Evolutionary conservation across 2,888 invertebrate species (phyloP), one percentile per base, ranked within the genome.

Genomic region (Drosophila maculinotata): DNA sequence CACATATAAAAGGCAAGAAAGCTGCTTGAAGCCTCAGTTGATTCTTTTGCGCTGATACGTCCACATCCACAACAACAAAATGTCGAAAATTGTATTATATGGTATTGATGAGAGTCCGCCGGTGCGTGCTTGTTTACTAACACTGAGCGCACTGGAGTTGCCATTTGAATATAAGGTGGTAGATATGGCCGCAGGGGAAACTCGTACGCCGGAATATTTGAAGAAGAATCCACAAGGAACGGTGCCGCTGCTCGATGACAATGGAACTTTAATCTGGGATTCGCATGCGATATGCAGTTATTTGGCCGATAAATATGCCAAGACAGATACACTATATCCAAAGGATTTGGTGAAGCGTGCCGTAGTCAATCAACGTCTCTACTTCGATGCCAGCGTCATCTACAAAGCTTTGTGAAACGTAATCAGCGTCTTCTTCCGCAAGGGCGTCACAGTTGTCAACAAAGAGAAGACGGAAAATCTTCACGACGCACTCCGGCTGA

Each of bases 131-230:
- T 94, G 94, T 10, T 90, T 93, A 26, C 89, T 95, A 36, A 92
- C 93, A 0, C 94, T 94, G 2, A 93, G 93, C 60, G 93, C 93
- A 17, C 67, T 95, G 10, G 94, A 93, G 0, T 89, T 95, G 14
- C 64, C 69, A 0, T 74, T 28, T 3, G 92, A 94, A 1, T 81
- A 57, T 33, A 79, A 78, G 36, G 39, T 52, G 4, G 17, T 72
- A 0, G 8, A 38, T 14, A 10, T 80, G 2, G 10, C 10, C 0
- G 45, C 10, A 9, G 58, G 59, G 2, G 87, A 90, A 20, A 76
- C 71, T 1, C 49, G 52, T 14, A 48, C 66, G 0, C 75, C 76
- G 5, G 89, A 86, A 36, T 90, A 64, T 20, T 49, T 71, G 0
- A 76, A 84, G 23, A 72, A 94, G 67, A 95, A 94, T 84, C 93